Conservation (phyloP, 2,797 vertebrate species). For the Lepus oiostolus region DNA sequence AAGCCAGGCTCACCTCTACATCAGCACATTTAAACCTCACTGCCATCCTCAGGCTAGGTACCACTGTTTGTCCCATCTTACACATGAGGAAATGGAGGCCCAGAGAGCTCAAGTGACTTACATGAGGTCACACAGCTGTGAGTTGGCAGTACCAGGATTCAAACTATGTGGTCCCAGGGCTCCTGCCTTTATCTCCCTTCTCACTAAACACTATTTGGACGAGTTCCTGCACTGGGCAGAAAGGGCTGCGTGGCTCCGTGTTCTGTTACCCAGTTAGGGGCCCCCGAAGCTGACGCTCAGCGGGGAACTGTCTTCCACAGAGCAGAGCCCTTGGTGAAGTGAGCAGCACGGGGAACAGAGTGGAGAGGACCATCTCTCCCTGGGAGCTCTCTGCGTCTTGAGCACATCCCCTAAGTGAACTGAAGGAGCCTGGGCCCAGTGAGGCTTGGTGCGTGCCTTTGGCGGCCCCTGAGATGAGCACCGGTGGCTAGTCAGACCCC, state of each 20-base stretch:
- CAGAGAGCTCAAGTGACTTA: conserved; percentile 7
- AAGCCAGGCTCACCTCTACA: neutral
- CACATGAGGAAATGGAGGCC: neutral
- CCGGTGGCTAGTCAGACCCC: neutral
- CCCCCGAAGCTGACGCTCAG: neutral
- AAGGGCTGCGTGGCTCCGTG: fast-evolving
- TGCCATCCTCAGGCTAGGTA: neutral
- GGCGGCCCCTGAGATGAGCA: neutral
- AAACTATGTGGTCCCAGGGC: neutral
- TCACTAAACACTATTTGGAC: neutral
- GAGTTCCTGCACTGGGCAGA: neutral
- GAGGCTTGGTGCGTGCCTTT: neutral
- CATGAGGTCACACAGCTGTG: neutral
- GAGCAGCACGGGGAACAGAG: neutral
- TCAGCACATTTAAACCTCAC: neutral
- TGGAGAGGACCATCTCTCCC: neutral
- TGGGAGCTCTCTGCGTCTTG: neutral
- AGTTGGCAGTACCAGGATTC: neutral
- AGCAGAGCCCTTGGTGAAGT: neutral
- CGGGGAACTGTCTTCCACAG: neutral
- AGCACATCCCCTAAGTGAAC: neutral
- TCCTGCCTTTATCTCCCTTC: neutral
- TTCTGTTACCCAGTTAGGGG: neutral
- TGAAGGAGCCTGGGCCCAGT: fast-evolving
- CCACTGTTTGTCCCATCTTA: too few species aligned